Base-by-base conservation (phyloP, 2,797 vertebrate genomes). In the Anas acuta region DNA sequence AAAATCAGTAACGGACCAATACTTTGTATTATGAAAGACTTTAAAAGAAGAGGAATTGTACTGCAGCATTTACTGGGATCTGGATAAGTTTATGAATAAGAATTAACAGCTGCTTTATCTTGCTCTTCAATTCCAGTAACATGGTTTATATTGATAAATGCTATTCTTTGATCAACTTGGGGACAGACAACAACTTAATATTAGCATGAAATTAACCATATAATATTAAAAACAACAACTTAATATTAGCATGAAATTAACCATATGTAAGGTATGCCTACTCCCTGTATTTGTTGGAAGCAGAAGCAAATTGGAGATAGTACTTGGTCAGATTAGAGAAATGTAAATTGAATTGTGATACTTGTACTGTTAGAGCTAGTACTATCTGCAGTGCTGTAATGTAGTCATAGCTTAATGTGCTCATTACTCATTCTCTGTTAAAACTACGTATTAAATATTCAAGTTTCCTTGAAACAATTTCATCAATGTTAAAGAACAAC, bases 41-140 rank as follows among this genome's bases (percentile, higher is more conserved):
- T 78, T 2, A 58, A 16, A 79, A 80, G 37, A 39, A 0, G 7
- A 54, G 0, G 1, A 2, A 32, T 77, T 71, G 12, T 0, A 62
- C 21, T 35, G 57, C 56, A 43, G 39, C 49, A 90, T 30, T 61
- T 86, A 32, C 35, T 76, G 15, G n/a, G 57, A 85, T 21, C 18
- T 37, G 47, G 51, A 20, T 53, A 65, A 76, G 7, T 57, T 79
- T 51, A 69, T 41, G 82, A 89, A 56, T 57, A 70, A 80, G 14
- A 51, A 60, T 7, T 83, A 37, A 0, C 4, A 65, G 67, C 43
- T 80, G 14, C 2, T 64, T 25, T 62, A 18, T 43, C 65, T 13
- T 72, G 32, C 23, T 76, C 7, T 9, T 76, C 37, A 77, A 74
- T 77, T 54, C 28, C 47, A 35, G 16, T 89, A 67, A 49, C 4